phyloP scores from a whole-genome alignment of 2,113 vertebrate species.

The Colaptes auratus region DNA sequence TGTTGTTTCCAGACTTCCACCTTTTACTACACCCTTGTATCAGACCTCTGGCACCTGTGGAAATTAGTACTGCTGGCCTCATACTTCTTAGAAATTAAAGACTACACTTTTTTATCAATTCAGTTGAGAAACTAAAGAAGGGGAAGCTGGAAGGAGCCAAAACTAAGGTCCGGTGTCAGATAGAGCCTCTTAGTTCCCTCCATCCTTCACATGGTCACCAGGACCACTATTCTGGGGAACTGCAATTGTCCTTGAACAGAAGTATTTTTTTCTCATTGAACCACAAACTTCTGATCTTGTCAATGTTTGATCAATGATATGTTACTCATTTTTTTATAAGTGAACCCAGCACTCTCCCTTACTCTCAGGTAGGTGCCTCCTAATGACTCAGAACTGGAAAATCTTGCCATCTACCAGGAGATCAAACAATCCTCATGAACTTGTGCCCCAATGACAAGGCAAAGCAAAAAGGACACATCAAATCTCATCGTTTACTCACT shows the following conservation, averaged over 20 bases:
- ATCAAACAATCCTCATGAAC: neutral
- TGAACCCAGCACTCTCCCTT: neutral
- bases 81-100: neutral
- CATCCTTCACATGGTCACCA: neutral
- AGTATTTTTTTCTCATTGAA: neutral
- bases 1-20: neutral
- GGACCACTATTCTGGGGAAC: neutral
- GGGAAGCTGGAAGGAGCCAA: rapidly evolving
- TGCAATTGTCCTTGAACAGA: neutral
- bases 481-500: neutral
- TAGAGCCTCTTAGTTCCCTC: neutral
- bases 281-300: neutral
- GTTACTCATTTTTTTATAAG: neutral
- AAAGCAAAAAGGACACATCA: neutral
- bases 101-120: neutral
- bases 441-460: neutral
- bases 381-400: neutral
- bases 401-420: neutral
- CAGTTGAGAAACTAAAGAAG: neutral
- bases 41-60: neutral
- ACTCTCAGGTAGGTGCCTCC: neutral
- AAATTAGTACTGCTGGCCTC: neutral
- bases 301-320: neutral
- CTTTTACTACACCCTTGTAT: neutral
- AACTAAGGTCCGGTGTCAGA: neutral